Evolutionary conservation across 2,888 invertebrate species (phyloP).

Genomic region (Phengaris alcon): DNA sequence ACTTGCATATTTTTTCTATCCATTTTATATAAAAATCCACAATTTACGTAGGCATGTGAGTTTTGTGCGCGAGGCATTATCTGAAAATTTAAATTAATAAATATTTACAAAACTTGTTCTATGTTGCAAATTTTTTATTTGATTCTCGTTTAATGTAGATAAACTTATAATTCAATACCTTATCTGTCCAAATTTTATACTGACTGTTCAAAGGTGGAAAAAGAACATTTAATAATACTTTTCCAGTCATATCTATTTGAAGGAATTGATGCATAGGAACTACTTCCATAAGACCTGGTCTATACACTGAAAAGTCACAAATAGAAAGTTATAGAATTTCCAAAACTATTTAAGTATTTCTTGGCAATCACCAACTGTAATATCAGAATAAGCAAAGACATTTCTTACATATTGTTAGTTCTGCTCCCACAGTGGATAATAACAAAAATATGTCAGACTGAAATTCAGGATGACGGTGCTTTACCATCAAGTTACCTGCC

Average conservation of each 20-base stretch:
- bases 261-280: conserved; percentile 36
- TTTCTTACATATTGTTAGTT: conserved; percentile 69
- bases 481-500: conserved; percentile 84
- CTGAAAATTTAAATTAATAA: conserved; percentile 54
- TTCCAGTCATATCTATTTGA: conserved; percentile 50
- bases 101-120: neutral
- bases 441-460: conserved; percentile 83
- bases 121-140: neutral
- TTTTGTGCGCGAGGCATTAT: conserved; percentile 86
- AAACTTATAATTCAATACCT: conserved; percentile 34
- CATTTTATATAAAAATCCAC: conserved; percentile 83
- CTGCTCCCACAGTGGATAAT: conserved; percentile 75
- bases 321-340: neutral
- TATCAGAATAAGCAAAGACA: neutral
- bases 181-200: conserved; percentile 40
- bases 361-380: neutral
- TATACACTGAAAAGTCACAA: conserved; percentile 34
- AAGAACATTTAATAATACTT: conserved; percentile 50
- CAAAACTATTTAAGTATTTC: neutral
- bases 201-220: conserved; percentile 39
- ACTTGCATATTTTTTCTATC: conserved; percentile 50
- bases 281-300: conserved; percentile 28
- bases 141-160: too few species aligned
- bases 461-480: conserved; percentile 80
- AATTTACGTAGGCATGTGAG: conserved; percentile 87